phyloP scores from a whole-genome alignment of 2,888 invertebrate genomes.

The Liopterus haemorrhoidalis region DNA sequence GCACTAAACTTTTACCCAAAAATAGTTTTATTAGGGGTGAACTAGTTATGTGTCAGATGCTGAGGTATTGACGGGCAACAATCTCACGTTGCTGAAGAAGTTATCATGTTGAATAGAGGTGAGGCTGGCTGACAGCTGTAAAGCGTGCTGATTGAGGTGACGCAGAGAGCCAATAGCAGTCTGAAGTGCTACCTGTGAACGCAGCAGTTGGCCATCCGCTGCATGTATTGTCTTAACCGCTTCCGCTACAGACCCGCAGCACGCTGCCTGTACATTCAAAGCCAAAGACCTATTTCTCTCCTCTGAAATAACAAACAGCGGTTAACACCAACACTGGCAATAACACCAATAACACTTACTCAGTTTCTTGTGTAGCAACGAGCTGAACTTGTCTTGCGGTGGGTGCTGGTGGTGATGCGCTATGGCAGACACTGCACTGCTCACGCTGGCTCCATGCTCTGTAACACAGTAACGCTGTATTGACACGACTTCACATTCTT shows the following conservation, averaged over 20 bases:
- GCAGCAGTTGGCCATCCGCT: slow-evolving; percentile 41
- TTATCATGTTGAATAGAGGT: no score
- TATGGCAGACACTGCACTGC: slow-evolving; percentile 38
- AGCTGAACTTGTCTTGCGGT: slow-evolving; percentile 32
- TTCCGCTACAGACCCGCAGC: slow-evolving; percentile 36
- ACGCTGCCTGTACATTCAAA: slow-evolving; percentile 37
- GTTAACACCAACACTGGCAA: no score
- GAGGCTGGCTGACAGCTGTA: no score
- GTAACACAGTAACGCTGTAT: slow-evolving; percentile 14
- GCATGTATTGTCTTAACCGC: slow-evolving; percentile 37
- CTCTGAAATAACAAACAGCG: slow-evolving; percentile 39
- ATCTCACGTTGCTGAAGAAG: no score
- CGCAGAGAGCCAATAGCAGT: slow-evolving; percentile 41
- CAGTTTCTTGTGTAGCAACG: slow-evolving; percentile 40
- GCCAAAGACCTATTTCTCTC: slow-evolving; percentile 40
- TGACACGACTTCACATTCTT: neutral
- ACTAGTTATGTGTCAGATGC: no score
- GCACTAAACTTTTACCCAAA: no score
- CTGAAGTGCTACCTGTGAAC: slow-evolving; percentile 43
- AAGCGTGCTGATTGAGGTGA: slow-evolving; percentile 39
- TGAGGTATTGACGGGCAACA: no score
- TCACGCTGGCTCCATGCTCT: slow-evolving; percentile 38
- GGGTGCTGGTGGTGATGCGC: slow-evolving; percentile 25
- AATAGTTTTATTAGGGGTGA: no score
- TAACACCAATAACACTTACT: no score